phyloP scores from a whole-genome alignment of 2,888 invertebrate genomes.

The Hermaeophaga mercurialis region DNA sequence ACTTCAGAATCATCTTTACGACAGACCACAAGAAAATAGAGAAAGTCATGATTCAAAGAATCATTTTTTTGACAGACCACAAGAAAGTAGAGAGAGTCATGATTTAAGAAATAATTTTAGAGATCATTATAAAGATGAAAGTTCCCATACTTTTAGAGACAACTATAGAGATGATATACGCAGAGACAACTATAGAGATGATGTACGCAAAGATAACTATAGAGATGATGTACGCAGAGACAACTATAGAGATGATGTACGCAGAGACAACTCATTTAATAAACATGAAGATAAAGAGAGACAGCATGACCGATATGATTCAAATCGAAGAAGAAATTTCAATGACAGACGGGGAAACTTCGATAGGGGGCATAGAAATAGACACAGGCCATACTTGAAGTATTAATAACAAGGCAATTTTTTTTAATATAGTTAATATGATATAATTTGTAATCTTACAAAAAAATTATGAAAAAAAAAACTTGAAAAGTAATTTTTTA shows the following conservation, averaged over 20 bases:
- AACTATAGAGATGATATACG: slow-evolving; percentile 27
- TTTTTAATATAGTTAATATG: no score
- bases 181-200: no score
- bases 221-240: slow-evolving; percentile 1
- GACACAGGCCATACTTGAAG: no score
- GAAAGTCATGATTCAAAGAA: neutral
- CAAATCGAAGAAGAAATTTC: slow-evolving; percentile 23
- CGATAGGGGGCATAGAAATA: slow-evolving; percentile 26
- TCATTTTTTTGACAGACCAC: neutral
- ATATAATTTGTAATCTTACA: no score
- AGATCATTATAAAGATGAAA: slow-evolving; percentile 9
- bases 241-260: slow-evolving; percentile 26
- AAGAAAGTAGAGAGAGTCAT: neutral
- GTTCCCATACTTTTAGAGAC: slow-evolving; percentile 2
- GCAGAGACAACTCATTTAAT: slow-evolving; percentile 26
- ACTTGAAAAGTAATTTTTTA: no score
- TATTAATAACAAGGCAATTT: no score
- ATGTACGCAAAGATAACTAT: slow-evolving; percentile 15
- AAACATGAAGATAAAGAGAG: slow-evolving; percentile 26
- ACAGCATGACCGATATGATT: slow-evolving; percentile 18
- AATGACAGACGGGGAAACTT: slow-evolving; percentile 30
- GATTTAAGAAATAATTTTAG: neutral
- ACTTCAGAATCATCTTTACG: neutral
- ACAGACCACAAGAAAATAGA: slow-evolving; percentile 7
- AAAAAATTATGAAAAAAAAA: no score